These are phyloP conservation scores for Semibalanus balanoides DNA, from an alignment of 1,140 invertebrate species.

Conservation along the genomic window DNA sequence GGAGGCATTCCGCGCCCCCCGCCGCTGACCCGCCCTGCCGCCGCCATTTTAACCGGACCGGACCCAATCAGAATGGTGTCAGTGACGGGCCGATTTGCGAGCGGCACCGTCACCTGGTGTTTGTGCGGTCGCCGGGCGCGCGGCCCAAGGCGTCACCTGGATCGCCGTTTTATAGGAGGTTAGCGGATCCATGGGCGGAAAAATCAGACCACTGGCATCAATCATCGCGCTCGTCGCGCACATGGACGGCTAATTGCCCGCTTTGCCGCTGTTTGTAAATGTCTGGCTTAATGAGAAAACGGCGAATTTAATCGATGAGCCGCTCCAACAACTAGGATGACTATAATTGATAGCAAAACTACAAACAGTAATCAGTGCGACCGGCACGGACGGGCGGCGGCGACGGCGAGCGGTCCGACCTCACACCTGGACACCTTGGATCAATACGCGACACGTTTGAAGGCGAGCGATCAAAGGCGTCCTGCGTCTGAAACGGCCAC, in stretches of 20 bases:
- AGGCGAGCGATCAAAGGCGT: neutral
- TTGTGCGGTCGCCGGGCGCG: neutral
- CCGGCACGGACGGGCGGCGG: too few relatives aligned
- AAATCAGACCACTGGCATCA: neutral
- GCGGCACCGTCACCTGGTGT: neutral
- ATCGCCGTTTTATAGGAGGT: too few relatives aligned
- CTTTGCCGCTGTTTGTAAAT: neutral
- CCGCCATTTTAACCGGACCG: neutral
- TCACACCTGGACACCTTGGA: neutral
- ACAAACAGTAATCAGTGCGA: neutral
- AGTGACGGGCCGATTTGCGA: neutral
- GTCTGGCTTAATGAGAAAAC: neutral
- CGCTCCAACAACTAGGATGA: neutral
- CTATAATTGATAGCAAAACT: slow-evolving; percentile 2
- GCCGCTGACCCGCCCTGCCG: too few relatives aligned
- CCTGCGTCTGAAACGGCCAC: neutral
- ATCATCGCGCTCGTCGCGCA: neutral
- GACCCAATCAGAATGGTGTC: neutral
- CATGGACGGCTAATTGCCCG: neutral
- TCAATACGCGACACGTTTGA: neutral
- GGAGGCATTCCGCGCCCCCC: neutral
- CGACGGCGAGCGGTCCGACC: too few relatives aligned
- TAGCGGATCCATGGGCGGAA: neutral
- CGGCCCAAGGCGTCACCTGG: too few relatives aligned
- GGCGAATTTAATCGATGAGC: neutral